These are phyloP conservation scores for Sinhomidia bicolor DNA, from an alignment of 2,888 invertebrate species.

Conservation along the genomic window DNA sequence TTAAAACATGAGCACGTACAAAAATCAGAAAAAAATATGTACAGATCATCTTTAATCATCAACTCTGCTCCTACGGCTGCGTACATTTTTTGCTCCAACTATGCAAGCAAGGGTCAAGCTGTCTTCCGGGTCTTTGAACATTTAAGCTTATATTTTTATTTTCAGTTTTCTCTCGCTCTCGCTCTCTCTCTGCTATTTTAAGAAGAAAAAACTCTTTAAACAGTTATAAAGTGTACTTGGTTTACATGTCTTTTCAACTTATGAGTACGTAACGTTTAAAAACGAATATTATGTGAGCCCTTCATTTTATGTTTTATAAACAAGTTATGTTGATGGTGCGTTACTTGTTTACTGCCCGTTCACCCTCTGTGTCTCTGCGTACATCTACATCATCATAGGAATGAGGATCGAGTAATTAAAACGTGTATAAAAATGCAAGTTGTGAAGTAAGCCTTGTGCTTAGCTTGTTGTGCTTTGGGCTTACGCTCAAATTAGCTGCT, in stretches of 20 bases:
- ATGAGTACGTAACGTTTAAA: not conserved
- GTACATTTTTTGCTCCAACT: not conserved
- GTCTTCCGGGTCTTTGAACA: constrained; percentile 59
- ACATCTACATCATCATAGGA: not conserved
- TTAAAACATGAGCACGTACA: constrained; percentile 42
- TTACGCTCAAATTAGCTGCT: constrained; percentile 59
- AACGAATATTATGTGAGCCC: not conserved
- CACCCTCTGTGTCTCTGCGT: not conserved
- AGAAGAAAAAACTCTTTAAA: not conserved
- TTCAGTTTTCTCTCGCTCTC: not conserved
- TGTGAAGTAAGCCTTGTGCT: constrained; percentile 40
- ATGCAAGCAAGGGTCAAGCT: constrained; percentile 38
- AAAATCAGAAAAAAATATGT: constrained; percentile 21
- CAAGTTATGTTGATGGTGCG: not conserved
- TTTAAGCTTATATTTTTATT: constrained; percentile 33
- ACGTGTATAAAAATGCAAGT: constrained; percentile 13
- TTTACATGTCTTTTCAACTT: not conserved
- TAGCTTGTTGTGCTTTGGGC: constrained; percentile 48
- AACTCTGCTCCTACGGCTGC: not conserved
- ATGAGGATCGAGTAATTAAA: constrained; percentile 50
- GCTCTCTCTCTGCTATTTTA: not conserved
- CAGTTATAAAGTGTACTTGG: not conserved
- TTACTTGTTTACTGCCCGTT: not conserved
- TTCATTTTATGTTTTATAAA: constrained; percentile 12
- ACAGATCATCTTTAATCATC: not conserved